Evolutionary conservation across 2,888 invertebrate species (phyloP), one percentile per base, ranked within the genome.

Genomic region (Plebejus melissa): DNA sequence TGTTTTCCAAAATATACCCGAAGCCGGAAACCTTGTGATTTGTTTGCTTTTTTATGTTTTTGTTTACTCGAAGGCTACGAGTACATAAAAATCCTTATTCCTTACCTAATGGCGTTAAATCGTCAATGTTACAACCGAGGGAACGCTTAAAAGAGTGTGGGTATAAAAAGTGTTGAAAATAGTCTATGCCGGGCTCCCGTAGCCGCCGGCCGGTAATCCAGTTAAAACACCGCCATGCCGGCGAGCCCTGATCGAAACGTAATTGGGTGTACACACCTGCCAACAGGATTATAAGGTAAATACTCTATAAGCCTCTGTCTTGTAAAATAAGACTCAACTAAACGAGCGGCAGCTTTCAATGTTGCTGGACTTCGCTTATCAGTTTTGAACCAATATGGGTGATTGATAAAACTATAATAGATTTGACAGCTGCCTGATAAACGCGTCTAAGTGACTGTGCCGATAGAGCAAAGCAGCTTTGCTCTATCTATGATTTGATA

Each of bases 241-340:
- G 76, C 77, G 58, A 76, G 76, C 77, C 70, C 87, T 90, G 89
- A 91, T 92, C 90, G 90, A 89, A 89, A 88, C 84, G 81, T 91
- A 92, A 91, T 91, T 91, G 90, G 85, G 84, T 86, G 83, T 83
- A 83, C 84, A 88, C 86, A 89, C 88, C 82, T 80, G 83, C 83
- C 85, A 80, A 77, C 69, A 76, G 79, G 79, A 81, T 81, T 82
- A 81, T 81, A 78, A 80, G 81, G 80, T 82, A 80, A 80, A 79
- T 77, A 79, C 77, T 77, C 76, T 70, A 74, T 77, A 76, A 74
- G 65, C 74, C 46, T 36, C 50, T 60, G 69, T 72, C 75, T 71
- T 41, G 72, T 28, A 54, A 71, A 72, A 72, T 32, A 69, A 28
- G 9, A 28, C n/a, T 70, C n/a, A n/a, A 22, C 38, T 65, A 65